These are phyloP conservation scores for Platycheirus rosarum DNA, from an alignment of 2,888 invertebrate genomes.

Conservation along the genomic window DNA sequence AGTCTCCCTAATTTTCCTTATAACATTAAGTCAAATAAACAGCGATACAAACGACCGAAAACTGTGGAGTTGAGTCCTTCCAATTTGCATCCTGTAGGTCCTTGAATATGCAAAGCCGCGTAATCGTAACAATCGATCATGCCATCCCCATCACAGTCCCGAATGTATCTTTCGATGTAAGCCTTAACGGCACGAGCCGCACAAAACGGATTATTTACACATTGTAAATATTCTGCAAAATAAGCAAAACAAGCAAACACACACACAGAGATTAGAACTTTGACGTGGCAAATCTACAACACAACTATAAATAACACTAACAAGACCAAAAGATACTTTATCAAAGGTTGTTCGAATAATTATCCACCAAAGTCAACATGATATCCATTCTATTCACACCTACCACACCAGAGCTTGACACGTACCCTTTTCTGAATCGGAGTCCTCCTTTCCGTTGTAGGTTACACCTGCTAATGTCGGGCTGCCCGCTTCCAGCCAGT, in stretches of 20 bases:
- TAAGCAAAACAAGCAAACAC: constrained; percentile 31
- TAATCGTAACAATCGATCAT: constrained; percentile 78
- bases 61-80: constrained; percentile 75
- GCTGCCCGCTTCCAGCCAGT: constrained; percentile 78
- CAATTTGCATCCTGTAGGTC: constrained; percentile 77
- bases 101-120: constrained; percentile 77
- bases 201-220: constrained; percentile 77
- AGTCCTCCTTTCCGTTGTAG: neutral
- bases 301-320: neutral
- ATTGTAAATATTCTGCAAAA: constrained; percentile 77
- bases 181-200: constrained; percentile 75
- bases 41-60: constrained; percentile 84
- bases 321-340: constrained; percentile 27
- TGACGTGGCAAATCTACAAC: constrained; percentile 14
- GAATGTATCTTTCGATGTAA: constrained; percentile 75
- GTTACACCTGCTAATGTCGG: constrained; percentile 51
- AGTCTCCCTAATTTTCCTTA: neutral
- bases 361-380: constrained; percentile 42
- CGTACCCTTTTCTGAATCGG: constrained; percentile 38
- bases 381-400: constrained; percentile 12
- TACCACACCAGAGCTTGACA: constrained; percentile 6
- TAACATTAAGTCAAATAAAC: constrained; percentile 44
- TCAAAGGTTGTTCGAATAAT: constrained; percentile 30
- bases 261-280: constrained; percentile 27
- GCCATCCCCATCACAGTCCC: constrained; percentile 79